phyloP scores from a whole-genome alignment of 2,797 vertebrate species.

The Pantherophis alleghaniensis region DNA sequence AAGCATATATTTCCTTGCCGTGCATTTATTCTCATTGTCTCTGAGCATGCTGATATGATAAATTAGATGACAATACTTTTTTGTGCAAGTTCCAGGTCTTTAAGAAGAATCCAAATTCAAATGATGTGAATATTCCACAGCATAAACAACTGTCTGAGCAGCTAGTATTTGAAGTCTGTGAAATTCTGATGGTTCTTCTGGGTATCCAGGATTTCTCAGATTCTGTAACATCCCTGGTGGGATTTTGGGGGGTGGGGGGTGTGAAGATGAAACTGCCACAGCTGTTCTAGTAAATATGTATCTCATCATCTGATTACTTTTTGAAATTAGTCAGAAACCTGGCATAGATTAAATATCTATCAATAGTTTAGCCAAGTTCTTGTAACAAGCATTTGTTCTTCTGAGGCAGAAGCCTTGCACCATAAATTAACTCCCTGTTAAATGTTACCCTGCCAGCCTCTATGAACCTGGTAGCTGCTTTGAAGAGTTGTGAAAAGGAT shows the following conservation, averaged over 20 bases:
- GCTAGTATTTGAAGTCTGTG: neutral
- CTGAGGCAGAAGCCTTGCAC: neutral
- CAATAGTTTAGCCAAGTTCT: neutral
- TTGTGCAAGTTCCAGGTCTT: neutral
- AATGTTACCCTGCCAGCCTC: neutral
- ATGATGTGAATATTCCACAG: neutral
- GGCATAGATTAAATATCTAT: neutral
- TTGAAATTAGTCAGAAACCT: neutral
- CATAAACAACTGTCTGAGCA: neutral
- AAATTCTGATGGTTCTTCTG: neutral
- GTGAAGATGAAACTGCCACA: neutral
- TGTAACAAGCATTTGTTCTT: slow-evolving; percentile 1
- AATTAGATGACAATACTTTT: neutral
- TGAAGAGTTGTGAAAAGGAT: neutral
- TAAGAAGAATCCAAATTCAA: neutral
- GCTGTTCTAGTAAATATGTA: neutral
- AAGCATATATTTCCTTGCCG: neutral
- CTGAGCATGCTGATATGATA: neutral
- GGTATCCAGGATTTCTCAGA: neutral
- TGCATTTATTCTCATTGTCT: neutral
- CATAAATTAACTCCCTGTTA: neutral
- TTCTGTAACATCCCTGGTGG: neutral
- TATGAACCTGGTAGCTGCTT: neutral
- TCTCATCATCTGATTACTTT: neutral
- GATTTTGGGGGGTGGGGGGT: no score